These are phyloP conservation scores for Phrynosoma blainvillii DNA, from an alignment of 2,113 vertebrate genomes.

Conservation along the genomic window DNA sequence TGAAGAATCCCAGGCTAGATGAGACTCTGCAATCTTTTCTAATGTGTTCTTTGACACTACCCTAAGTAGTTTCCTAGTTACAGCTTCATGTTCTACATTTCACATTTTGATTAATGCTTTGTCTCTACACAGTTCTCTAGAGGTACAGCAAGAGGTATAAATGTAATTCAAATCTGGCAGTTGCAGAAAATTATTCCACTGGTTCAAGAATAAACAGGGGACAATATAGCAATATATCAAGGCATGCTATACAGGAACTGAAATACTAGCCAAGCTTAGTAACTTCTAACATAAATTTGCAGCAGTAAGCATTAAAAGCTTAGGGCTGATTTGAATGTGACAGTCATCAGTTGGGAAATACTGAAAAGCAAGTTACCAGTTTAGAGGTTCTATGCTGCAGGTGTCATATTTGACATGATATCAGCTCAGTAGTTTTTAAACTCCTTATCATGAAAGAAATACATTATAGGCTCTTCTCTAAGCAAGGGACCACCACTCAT, in stretches of 20 bases:
- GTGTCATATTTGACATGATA: neutral
- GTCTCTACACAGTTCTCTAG: constrained; percentile 33
- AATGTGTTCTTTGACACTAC: constrained; percentile 34
- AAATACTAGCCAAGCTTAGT: neutral
- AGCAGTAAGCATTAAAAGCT: constrained; percentile 31
- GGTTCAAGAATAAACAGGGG: constrained; percentile 59
- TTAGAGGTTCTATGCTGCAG: neutral
- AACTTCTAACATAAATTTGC: constrained; percentile 44
- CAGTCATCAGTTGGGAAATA: neutral
- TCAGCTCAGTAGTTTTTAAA: neutral
- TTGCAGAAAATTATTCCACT: constrained; percentile 45
- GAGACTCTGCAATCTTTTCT: constrained; percentile 12
- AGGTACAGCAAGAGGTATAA: constrained; percentile 32
- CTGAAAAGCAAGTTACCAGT: neutral
- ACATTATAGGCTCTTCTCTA: neutral
- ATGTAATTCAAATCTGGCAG: constrained; percentile 53
- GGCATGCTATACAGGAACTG: constrained; percentile 29
- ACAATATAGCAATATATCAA: constrained; percentile 22
- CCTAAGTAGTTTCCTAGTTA: constrained; percentile 42
- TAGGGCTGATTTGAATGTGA: constrained; percentile 18
- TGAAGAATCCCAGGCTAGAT: neutral
- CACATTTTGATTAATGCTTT: constrained; percentile 44
- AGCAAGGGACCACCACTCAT: neutral
- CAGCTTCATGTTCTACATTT: neutral
- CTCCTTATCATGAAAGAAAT: neutral